A percentile compares a stretch with the other conserved stretches of the same genome.
Evolutionary conservation across 2,797 vertebrate species (phyloP).

Genomic region (Danio choprae): DNA sequence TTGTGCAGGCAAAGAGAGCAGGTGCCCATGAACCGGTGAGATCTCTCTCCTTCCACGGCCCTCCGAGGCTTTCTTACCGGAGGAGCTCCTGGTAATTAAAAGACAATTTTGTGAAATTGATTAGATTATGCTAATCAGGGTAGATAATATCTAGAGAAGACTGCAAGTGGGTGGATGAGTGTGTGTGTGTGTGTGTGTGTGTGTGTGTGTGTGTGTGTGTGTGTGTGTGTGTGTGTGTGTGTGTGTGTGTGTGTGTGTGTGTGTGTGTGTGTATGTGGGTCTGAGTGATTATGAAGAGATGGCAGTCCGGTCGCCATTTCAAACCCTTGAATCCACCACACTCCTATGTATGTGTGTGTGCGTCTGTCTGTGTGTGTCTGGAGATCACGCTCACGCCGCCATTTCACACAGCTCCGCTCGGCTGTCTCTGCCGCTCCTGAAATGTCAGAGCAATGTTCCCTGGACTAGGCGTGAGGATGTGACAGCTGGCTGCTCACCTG

Average conservation of each 20-base stretch:
- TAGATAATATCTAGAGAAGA: conserved; percentile 72
- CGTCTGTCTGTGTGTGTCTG: conserved; percentile 50
- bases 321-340: conserved; percentile 78
- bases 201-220: conserved; percentile 30
- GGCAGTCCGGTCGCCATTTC: conserved; percentile 84
- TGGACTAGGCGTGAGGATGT: conserved; percentile 83
- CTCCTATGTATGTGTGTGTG: conserved; percentile 33
- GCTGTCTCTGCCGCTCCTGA: conserved; percentile 77
- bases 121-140: conserved; percentile 81
- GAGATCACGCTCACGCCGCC: conserved; percentile 60
- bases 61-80: conserved; percentile 61
- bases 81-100: conserved; percentile 79
- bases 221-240: conserved; percentile 39
- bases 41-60: conserved; percentile 25
- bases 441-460: conserved; percentile 86
- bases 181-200: conserved; percentile 13
- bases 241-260: conserved; percentile 13
- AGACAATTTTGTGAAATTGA: conserved; percentile 78
- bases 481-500: conserved; percentile 85
- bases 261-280: conserved; percentile 29
- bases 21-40: conserved; percentile 27
- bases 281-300: conserved; percentile 67
- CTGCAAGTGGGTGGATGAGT: conserved; percentile 24
- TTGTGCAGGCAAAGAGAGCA: conserved; percentile 12
- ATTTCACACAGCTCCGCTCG: conserved; percentile 59